phyloP scores from a whole-genome alignment of 2,113 vertebrate species.

The Brevimyrus niger region DNA sequence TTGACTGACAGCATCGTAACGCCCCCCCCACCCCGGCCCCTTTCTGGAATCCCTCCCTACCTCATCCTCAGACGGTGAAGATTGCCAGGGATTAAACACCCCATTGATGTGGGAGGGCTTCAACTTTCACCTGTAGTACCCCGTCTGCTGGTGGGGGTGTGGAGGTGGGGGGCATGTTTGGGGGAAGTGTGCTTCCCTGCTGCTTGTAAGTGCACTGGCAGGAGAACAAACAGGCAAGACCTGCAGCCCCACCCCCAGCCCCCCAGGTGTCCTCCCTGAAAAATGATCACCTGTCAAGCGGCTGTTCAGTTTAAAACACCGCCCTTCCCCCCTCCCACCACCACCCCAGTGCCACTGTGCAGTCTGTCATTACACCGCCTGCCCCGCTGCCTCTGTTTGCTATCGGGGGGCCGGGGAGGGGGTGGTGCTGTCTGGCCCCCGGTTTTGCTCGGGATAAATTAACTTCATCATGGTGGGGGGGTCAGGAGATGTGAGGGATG shows the following conservation, averaged over 20 bases:
- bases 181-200: conserved; percentile 7
- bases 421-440: no score
- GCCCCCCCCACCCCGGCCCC: background rate
- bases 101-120: conserved; percentile 57
- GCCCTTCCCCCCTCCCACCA: no score
- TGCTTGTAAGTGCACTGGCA: conserved; percentile 21
- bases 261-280: conserved; percentile 8
- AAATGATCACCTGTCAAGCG: conserved; percentile 9
- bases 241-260: background rate
- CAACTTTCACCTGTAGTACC: conserved; percentile 68
- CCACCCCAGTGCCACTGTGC: no score
- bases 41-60: background rate
- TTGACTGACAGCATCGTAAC: conserved; percentile 50
- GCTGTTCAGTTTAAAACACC: background rate
- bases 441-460: no score
- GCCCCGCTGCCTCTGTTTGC: no score
- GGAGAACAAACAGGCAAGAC: conserved; percentile 11
- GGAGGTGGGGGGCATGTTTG: conserved; percentile 38
- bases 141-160: conserved; percentile 51
- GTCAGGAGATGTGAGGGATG: background rate
- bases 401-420: no score
- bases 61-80: conserved; percentile 42
- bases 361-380: no score
- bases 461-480: background rate
- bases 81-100: conserved; percentile 59